A percentile compares a stretch with the other conserved stretches of the same genome.
Conservation (phyloP, 2,888 invertebrate genomes). For the Erebia aethiops region DNA sequence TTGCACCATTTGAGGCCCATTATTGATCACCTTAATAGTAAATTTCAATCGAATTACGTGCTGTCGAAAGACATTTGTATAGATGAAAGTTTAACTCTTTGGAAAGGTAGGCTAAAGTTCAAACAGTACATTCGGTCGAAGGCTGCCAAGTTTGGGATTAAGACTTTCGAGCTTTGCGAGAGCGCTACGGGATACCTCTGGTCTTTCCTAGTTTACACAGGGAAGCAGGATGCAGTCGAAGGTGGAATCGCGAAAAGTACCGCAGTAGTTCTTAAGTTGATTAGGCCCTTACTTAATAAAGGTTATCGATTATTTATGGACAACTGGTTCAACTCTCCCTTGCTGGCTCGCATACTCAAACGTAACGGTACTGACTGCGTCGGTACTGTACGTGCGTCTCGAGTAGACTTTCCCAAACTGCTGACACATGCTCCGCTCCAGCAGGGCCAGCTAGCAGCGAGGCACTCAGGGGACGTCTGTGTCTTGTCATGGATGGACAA, state of each 20-base stretch:
- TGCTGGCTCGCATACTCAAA: too few relatives aligned
- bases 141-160: constrained; percentile 31
- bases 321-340: too few relatives aligned
- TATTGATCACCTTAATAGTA: neutral
- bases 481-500: constrained; percentile 1
- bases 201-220: too few relatives aligned
- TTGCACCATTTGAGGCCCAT: neutral
- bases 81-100: neutral
- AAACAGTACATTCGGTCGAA: neutral
- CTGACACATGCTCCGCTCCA: neutral
- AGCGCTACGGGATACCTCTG: neutral
- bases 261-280: too few relatives aligned
- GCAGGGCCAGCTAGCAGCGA: neutral
- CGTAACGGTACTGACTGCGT: neutral
- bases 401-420: neutral
- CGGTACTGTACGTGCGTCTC: neutral
- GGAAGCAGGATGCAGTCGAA: too few relatives aligned
- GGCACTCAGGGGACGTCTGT: neutral
- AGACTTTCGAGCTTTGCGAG: constrained; percentile 35
- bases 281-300: too few relatives aligned
- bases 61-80: neutral
- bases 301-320: too few relatives aligned
- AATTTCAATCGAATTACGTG: neutral
- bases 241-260: too few relatives aligned
- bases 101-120: neutral